Evolutionary conservation across 2,113 vertebrate genomes (phyloP), one percentile per base, ranked within the genome.

Genomic region (Amphilophus citrinellus): DNA sequence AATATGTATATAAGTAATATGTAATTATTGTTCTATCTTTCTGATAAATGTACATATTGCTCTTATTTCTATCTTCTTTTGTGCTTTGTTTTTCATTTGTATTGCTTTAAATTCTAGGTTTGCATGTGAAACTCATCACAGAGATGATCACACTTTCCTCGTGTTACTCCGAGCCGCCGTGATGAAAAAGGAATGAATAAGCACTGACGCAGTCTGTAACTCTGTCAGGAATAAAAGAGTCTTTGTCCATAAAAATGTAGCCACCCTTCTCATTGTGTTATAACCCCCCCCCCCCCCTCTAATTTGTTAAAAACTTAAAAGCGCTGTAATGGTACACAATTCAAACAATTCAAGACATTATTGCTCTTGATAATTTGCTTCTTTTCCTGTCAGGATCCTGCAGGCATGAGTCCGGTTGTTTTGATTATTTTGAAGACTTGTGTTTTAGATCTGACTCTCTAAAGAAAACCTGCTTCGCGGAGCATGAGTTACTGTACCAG

Each of bases 51-150:
- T 6, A 50, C 15, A 17, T 5, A 5, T 32, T n/a, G 47, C 18
- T 32, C 10, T 50, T 73, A 53, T n/a, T 73, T 53, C 10, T 0
- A 1, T 53, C 17, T 53, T 5, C 66, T 71, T 71, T 0, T 71
- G 30, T 71, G 1, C 53, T 71, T 32, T 50, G 24, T 13, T 27
- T 30, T 24, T 47, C 50, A 53, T 32, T 73, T 73, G 47, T 53
- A 18, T 18, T 53, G 27, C 66, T 53, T 73, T 53, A 20, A 73
- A 53, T n/a, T 73, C 10, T 53, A 47, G 50, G 24, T 53, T 53
- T 73, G 27, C 27, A 73, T 73, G 47, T 47, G 66, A 73, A 73
- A 73, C 24, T 53, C 37, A 32, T 30, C 39, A 47, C 37, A 77
- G 76, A 11, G 35, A 44, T 44, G 1, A 77, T 59, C 58, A 77